phyloP scores from a whole-genome alignment of 2,113 vertebrate species.

The Perca schrenkii region DNA sequence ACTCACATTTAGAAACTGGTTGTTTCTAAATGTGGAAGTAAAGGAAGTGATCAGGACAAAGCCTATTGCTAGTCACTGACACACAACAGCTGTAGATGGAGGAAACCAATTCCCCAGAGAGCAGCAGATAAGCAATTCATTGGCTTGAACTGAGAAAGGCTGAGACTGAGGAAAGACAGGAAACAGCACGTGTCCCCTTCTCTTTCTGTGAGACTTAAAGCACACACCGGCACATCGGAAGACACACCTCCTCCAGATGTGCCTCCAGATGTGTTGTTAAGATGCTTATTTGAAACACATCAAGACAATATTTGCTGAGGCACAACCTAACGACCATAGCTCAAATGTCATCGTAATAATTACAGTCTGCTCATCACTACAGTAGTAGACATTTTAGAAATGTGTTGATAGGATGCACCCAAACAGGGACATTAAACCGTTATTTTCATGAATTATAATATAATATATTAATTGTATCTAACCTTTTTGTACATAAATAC shows the following conservation, averaged over 20 bases:
- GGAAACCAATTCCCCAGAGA: conserved; percentile 37
- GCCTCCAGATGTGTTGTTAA: background rate
- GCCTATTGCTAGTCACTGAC: conserved; percentile 6
- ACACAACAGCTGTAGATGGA: conserved; percentile 22
- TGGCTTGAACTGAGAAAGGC: background rate
- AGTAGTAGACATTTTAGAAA: background rate
- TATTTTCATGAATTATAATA: background rate
- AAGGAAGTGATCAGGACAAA: conserved; percentile 24
- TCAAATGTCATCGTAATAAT: background rate
- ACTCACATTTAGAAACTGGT: conserved; percentile 2
- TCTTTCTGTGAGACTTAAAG: conserved; percentile 8
- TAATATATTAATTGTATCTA: too few relatives aligned
- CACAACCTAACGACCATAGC: background rate
- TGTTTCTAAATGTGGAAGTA: conserved; percentile 20
- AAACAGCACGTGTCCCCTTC: conserved; percentile 1
- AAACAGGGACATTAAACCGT: background rate
- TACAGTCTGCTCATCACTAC: background rate
- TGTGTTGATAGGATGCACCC: background rate
- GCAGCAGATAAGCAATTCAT: conserved; percentile 13
- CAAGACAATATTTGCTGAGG: background rate
- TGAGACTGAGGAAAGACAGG: background rate
- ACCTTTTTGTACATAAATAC: too few relatives aligned
- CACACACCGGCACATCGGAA: too few relatives aligned
- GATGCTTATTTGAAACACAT: background rate
- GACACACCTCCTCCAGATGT: background rate